Evolutionary conservation across 2,113 vertebrate genomes (phyloP).

Genomic region (Coreoperca whiteheadi): DNA sequence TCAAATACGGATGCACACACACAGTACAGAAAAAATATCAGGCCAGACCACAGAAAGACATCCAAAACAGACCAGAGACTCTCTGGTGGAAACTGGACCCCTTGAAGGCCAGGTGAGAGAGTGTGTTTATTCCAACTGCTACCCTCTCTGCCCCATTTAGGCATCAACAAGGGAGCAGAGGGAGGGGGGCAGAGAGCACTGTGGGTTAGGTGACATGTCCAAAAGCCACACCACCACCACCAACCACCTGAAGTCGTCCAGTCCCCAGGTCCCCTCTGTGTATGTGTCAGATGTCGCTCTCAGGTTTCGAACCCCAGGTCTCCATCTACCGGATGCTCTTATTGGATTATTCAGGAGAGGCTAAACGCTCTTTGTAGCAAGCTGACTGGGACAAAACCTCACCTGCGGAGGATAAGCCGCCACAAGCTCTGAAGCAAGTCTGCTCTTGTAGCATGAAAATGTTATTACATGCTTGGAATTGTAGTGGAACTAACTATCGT

Average conservation of each 20-base stretch:
- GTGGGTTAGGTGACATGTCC: constrained; percentile 73
- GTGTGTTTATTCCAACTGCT: constrained; percentile 43
- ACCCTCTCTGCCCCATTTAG: constrained; percentile 50
- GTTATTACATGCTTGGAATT: constrained; percentile 13
- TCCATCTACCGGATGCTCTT: constrained; percentile 80
- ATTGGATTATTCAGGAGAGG: constrained; percentile 86
- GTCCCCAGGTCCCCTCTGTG: constrained; percentile 58
- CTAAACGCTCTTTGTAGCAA: constrained; percentile 83
- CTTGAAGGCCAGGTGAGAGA: constrained; percentile 28
- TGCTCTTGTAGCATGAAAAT: constrained; percentile 26
- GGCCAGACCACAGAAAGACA: background rate
- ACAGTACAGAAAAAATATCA: background rate
- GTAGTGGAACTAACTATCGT: background rate
- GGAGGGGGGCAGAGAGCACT: constrained; percentile 38
- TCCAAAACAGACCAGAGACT: constrained; percentile 8
- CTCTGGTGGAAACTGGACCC: constrained; percentile 28
- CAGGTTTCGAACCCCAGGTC: constrained; percentile 74
- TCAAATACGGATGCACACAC: constrained; percentile 1
- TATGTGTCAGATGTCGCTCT: constrained; percentile 81
- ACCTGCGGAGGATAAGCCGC: constrained; percentile 61
- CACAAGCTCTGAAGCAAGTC: constrained; percentile 41
- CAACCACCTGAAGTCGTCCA: constrained; percentile 64
- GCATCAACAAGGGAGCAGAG: constrained; percentile 31
- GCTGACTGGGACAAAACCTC: constrained; percentile 78
- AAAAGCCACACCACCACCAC: constrained; percentile 60